phyloP scores from a whole-genome alignment of 2,888 invertebrate species.

The Scrobipalpa atriplicella region DNA sequence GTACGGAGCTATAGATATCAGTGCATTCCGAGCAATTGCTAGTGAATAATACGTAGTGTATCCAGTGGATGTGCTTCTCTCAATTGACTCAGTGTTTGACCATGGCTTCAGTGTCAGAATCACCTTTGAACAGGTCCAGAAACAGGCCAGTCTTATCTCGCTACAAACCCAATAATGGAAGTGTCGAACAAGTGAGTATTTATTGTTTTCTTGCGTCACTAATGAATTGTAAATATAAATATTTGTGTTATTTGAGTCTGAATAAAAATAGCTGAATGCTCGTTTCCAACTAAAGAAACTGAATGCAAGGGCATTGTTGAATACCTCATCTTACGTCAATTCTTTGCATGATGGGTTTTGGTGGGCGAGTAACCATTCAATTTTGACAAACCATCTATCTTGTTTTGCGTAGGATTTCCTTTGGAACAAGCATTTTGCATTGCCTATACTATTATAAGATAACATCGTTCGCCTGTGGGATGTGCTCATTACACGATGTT shows the following conservation, averaged over 20 bases:
- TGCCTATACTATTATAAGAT: slow-evolving; percentile 36
- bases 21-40: not conserved
- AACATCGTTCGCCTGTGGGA: slow-evolving; percentile 33
- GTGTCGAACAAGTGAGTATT: slow-evolving; percentile 64
- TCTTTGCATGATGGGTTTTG: slow-evolving; percentile 27
- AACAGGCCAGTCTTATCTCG: slow-evolving; percentile 73
- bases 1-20: slow-evolving; percentile 22
- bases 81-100: slow-evolving; percentile 40
- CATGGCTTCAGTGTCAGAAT: slow-evolving; percentile 73
- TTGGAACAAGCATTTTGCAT: slow-evolving; percentile 41
- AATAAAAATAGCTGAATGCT: slow-evolving; percentile 3
- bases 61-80: slow-evolving; percentile 36
- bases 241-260: not conserved
- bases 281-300: not conserved
- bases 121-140: slow-evolving; percentile 67
- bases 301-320: slow-evolving; percentile 6
- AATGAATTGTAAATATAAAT: not conserved
- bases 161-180: slow-evolving; percentile 60
- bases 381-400: slow-evolving; percentile 41
- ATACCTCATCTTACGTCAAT: not conserved
- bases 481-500: slow-evolving; percentile 29
- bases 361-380: slow-evolving; percentile 36
- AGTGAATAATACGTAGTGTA: slow-evolving; percentile 16
- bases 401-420: slow-evolving; percentile 43
- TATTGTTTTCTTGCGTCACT: slow-evolving; percentile 9